Conservation (phyloP, 64 coral and sea anemone genomes). For the Actinia tenebrosa region DNA sequence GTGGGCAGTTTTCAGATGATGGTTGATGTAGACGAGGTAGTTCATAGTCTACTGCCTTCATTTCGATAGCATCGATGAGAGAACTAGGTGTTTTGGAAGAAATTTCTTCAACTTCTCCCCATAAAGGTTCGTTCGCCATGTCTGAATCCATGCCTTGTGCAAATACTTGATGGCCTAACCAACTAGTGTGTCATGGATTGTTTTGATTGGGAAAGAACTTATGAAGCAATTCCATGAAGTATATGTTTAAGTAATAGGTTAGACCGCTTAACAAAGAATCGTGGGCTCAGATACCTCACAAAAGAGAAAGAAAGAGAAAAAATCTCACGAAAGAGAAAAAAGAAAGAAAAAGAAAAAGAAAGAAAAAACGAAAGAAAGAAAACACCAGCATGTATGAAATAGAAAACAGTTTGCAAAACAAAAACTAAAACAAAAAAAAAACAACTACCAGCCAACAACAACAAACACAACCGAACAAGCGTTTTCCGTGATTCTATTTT, state of each 20-base stretch:
- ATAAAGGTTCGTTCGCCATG: background rate
- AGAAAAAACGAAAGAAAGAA: background rate
- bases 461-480: too few relatives aligned
- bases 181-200: background rate
- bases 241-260: background rate
- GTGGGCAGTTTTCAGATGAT: slow-evolving; percentile 53
- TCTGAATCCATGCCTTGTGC: background rate
- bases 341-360: background rate
- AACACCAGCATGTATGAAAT: too few relatives aligned
- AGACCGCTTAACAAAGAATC: background rate
- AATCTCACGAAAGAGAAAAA: background rate
- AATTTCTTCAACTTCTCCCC: background rate
- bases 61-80: slow-evolving; percentile 12
- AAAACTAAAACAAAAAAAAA: too few relatives aligned
- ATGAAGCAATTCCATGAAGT: background rate
- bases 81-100: background rate
- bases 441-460: too few relatives aligned
- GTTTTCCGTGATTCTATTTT: too few relatives aligned
- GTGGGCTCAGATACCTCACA: background rate
- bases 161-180: background rate
- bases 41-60: slow-evolving; percentile 80
- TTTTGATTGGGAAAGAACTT: background rate
- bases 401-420: too few relatives aligned
- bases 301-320: background rate
- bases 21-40: slow-evolving; percentile 81